A percentile compares a stretch with the other conserved stretches of the same genome.
Conservation (phyloP, 2,888 invertebrate species). For the Heliconius ismenius region DNA sequence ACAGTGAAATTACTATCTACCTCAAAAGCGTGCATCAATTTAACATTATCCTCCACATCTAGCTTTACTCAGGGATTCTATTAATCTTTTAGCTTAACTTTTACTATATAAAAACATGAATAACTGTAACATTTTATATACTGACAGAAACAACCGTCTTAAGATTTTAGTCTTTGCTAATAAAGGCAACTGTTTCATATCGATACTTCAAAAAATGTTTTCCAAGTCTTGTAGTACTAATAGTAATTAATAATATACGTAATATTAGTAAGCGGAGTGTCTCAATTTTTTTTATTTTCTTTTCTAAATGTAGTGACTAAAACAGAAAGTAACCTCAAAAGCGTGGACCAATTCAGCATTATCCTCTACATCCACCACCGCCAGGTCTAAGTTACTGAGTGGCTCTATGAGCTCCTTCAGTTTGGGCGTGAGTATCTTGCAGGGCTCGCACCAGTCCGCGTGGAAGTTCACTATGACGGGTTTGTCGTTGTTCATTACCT, state of each 20-base stretch:
- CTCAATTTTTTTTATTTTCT: no score
- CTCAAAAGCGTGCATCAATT: no score
- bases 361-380: conserved; percentile 90
- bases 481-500: conserved; percentile 90
- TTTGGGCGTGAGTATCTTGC: conserved; percentile 92
- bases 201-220: background rate
- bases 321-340: conserved; percentile 72
- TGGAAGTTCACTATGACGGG: conserved; percentile 96
- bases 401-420: conserved; percentile 89
- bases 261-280: background rate
- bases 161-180: background rate
- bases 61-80: no score
- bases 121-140: background rate
- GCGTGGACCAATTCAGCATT: conserved; percentile 92
- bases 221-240: background rate
- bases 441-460: conserved; percentile 95
- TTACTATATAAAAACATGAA: no score
- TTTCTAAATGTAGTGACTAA: background rate
- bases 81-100: no score
- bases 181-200: background rate
- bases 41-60: no score
- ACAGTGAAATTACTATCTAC: no score
- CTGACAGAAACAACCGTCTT: background rate
- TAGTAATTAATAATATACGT: background rate
- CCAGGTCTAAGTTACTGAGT: conserved; percentile 87